These are phyloP conservation scores for Apocrypta bakeri DNA, from an alignment of 1,140 invertebrate species.

Conservation along the genomic window DNA sequence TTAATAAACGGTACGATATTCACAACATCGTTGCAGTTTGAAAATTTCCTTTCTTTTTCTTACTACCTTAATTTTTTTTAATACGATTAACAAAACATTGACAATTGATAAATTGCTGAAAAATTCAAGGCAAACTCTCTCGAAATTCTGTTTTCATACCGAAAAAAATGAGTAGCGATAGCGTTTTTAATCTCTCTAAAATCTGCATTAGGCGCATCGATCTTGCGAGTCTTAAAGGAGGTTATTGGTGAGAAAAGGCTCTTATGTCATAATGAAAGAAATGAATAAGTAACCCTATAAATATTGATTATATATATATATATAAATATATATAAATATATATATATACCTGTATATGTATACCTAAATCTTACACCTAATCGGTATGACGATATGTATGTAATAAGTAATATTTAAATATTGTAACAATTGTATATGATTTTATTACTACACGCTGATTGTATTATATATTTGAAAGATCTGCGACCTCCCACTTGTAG, in stretches of 20 bases:
- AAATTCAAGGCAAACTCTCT: not conserved
- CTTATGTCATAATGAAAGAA: constrained; percentile 54
- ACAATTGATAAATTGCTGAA: not conserved
- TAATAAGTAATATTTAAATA: constrained; percentile 76
- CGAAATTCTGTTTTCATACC: constrained; percentile 48
- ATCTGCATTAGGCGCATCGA: constrained; percentile 51
- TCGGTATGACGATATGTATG: constrained; percentile 71
- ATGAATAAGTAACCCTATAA: constrained; percentile 69
- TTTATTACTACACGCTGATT: constrained; percentile 75
- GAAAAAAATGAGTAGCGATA: constrained; percentile 45
- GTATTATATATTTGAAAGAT: constrained; percentile 75
- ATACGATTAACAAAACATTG: not conserved
- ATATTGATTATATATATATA: constrained; percentile 68
- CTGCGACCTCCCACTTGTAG: constrained; percentile 74
- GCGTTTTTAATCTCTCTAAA: constrained; percentile 50
- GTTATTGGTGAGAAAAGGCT: constrained; percentile 44
- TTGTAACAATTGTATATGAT: constrained; percentile 76
- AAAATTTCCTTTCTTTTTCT: constrained; percentile 24
- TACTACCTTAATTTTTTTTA: constrained; percentile 1
- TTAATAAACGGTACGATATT: constrained; percentile 36
- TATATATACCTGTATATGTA: constrained; percentile 71
- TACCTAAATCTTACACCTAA: constrained; percentile 66
- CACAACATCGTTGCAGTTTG: constrained; percentile 21
- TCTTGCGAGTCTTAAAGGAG: constrained; percentile 49
- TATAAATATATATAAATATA: constrained; percentile 65